Conservation (phyloP, 2,888 invertebrate genomes). For the Heteropelma amictum region DNA sequence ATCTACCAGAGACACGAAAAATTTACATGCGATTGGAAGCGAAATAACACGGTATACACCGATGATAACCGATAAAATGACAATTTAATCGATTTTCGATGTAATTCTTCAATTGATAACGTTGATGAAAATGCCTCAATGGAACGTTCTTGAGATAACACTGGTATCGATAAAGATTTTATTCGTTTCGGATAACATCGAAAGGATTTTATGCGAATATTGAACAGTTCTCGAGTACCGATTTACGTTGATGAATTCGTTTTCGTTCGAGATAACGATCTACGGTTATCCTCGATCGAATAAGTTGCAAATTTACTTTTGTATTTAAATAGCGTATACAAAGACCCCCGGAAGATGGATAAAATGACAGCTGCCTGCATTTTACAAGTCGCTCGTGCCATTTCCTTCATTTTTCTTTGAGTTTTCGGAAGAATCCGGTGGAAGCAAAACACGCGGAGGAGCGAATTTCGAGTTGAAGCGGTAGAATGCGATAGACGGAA, state of each 20-base stretch:
- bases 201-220: neutral
- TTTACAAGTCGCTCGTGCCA: too few species aligned
- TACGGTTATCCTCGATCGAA: too few species aligned
- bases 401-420: neutral
- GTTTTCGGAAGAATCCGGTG: neutral
- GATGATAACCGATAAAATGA: neutral
- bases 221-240: neutral
- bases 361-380: too few species aligned
- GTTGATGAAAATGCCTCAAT: neutral
- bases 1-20: neutral
- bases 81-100: neutral
- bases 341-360: too few species aligned
- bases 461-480: neutral
- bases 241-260: neutral
- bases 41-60: neutral
- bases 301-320: too few species aligned
- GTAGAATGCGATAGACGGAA: neutral
- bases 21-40: conserved; percentile 11
- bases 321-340: too few species aligned
- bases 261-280: too few species aligned
- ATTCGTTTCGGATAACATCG: neutral
- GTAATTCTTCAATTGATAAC: neutral
- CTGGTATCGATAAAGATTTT: conserved; percentile 3
- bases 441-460: neutral
- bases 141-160: neutral